Percentiles rank a stretch among this genome's conserved stretches.
These are phyloP conservation scores for Colletes collaris DNA, from an alignment of 2,888 invertebrate species.

Conservation along the genomic window DNA sequence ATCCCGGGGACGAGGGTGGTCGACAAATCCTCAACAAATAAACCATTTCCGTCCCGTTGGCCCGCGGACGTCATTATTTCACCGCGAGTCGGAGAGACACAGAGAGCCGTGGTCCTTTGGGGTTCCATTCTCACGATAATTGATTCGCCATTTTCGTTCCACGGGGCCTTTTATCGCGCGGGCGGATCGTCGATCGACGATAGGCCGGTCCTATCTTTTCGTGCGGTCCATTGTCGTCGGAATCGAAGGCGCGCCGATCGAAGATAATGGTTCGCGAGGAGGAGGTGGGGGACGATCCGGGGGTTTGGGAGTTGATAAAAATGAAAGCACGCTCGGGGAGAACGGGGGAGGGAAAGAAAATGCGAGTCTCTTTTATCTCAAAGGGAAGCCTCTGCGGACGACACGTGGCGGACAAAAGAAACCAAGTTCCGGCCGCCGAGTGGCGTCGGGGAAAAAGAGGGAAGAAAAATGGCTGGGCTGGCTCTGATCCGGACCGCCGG, in stretches of 20 bases:
- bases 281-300: slow-evolving; percentile 2
- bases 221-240: slow-evolving; percentile 29
- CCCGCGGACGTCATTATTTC: slow-evolving; percentile 4
- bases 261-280: slow-evolving; percentile 26
- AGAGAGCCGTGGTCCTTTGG: not conserved
- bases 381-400: slow-evolving; percentile 55
- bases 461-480: slow-evolving; percentile 36
- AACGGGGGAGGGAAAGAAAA: not conserved
- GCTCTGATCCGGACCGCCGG: not conserved
- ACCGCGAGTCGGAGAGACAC: not conserved
- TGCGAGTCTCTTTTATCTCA: slow-evolving; percentile 42
- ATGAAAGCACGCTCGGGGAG: slow-evolving; percentile 6
- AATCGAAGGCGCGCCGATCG: slow-evolving; percentile 40
- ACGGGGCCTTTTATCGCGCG: slow-evolving; percentile 5
- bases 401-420: slow-evolving; percentile 60
- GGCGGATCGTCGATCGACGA: not conserved
- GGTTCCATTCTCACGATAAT: slow-evolving; percentile 21
- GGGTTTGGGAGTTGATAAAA: not conserved
- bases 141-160: slow-evolving; percentile 30
- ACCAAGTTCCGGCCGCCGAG: slow-evolving; percentile 47
- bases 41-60: slow-evolving; percentile 5
- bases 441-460: slow-evolving; percentile 5
- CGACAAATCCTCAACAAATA: not conserved
- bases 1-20: not conserved
- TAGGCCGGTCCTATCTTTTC: slow-evolving; percentile 20